phyloP scores from a whole-genome alignment of 2,888 invertebrate species.

The Stenodera caucasica region DNA sequence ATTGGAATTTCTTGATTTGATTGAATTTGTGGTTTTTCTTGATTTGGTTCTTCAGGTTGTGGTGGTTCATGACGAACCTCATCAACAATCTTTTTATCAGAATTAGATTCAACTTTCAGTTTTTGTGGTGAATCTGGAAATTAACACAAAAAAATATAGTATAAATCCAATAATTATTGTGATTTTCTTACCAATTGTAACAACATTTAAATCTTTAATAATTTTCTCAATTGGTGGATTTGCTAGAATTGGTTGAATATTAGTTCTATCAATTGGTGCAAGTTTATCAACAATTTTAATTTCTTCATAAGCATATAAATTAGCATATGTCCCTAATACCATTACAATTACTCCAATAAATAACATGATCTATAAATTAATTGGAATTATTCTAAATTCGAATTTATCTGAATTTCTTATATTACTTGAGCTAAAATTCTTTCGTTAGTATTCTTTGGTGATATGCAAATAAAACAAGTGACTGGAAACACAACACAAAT shows the following conservation, averaged over 20 bases:
- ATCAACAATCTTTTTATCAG: constrained; percentile 47
- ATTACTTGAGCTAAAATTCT: constrained; percentile 77
- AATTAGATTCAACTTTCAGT: constrained; percentile 31
- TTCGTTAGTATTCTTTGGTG: constrained; percentile 83
- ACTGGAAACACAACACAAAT: constrained; percentile 94
- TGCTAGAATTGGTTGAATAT: background rate
- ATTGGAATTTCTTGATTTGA: background rate
- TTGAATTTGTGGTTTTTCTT: constrained; percentile 28
- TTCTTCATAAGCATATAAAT: constrained; percentile 73
- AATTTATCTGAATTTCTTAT: constrained; percentile 8
- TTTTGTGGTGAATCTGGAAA: constrained; percentile 6
- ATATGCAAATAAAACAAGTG: constrained; percentile 82
- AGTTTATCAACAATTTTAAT: constrained; percentile 53
- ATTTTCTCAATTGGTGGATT: background rate
- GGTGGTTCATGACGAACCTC: constrained; percentile 52
- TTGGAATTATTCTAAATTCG: constrained; percentile 9
- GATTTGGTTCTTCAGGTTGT: constrained; percentile 48
- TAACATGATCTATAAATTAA: constrained; percentile 68
- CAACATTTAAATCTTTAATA: background rate
- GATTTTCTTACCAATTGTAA: background rate
- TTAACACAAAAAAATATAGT: too few relatives aligned
- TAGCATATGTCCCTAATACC: constrained; percentile 89
- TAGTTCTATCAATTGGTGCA: background rate
- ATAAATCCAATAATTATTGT: too few relatives aligned
- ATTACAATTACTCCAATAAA: constrained; percentile 83